Conservation (phyloP, 2,888 invertebrate species). For the Chironomus tentans region DNA sequence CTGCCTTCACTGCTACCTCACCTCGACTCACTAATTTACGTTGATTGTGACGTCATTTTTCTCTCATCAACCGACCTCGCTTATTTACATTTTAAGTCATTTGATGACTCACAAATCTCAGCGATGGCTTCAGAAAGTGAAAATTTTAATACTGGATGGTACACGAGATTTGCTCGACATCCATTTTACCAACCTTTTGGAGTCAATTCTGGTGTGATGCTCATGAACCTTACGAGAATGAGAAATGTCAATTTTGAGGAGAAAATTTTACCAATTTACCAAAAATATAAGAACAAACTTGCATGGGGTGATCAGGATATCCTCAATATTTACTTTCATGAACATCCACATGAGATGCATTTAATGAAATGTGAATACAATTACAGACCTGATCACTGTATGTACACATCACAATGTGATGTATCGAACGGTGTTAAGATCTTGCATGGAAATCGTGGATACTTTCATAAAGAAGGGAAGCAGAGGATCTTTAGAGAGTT, state of each 20-base stretch:
- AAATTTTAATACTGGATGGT: slow-evolving; percentile 89
- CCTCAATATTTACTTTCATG: slow-evolving; percentile 76
- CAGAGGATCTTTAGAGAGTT: slow-evolving; percentile 74
- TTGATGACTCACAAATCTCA: slow-evolving; percentile 80
- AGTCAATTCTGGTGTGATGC: slow-evolving; percentile 93
- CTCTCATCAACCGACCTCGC: slow-evolving; percentile 71
- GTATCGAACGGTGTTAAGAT: slow-evolving; percentile 60
- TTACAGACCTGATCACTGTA: slow-evolving; percentile 91
- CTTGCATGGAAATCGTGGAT: slow-evolving; percentile 79
- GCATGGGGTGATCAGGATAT: slow-evolving; percentile 98
- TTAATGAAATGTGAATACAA: slow-evolving; percentile 81
- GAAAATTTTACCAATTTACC: slow-evolving; percentile 73
- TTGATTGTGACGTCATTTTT: slow-evolving; percentile 88
- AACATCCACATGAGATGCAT: slow-evolving; percentile 66
- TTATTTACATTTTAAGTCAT: slow-evolving; percentile 71
- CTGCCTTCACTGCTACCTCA: slow-evolving; percentile 70
- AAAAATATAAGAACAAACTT: slow-evolving; percentile 73
- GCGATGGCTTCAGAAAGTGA: slow-evolving; percentile 85
- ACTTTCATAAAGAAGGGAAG: slow-evolving; percentile 56
- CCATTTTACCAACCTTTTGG: slow-evolving; percentile 82
- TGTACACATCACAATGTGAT: slow-evolving; percentile 84
- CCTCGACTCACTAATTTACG: slow-evolving; percentile 79
- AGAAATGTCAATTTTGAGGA: slow-evolving; percentile 75
- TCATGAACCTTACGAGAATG: slow-evolving; percentile 94
- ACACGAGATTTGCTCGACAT: slow-evolving; percentile 89